phyloP scores from a whole-genome alignment of 2,888 invertebrate species.

The Dynastes maya region DNA sequence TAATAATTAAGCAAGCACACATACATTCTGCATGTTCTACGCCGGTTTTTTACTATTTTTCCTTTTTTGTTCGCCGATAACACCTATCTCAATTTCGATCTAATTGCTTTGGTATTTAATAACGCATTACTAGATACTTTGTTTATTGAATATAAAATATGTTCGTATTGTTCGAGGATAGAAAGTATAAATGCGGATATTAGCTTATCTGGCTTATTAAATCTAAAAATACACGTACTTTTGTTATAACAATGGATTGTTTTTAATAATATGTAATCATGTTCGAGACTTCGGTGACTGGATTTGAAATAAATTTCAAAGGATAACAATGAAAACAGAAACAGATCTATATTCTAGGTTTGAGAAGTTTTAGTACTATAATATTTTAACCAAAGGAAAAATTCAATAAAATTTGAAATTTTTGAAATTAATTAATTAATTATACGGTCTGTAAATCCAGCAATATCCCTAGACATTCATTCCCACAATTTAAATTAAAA shows the following conservation, averaged over 20 bases:
- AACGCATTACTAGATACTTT: constrained; percentile 48
- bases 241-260: background rate
- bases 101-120: constrained; percentile 49
- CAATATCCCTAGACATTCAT: no score
- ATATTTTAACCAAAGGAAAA: no score
- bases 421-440: no score
- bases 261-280: background rate
- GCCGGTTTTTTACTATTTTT: constrained; percentile 8
- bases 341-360: no score
- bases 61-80: constrained; percentile 30
- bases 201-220: constrained; percentile 23
- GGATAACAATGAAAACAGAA: no score
- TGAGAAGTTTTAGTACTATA: no score
- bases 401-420: no score
- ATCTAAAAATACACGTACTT: constrained; percentile 18
- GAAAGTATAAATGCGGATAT: constrained; percentile 34
- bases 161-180: constrained; percentile 30
- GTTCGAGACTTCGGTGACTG: no score
- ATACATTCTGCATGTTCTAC: constrained; percentile 13
- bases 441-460: no score
- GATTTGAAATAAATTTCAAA: no score
- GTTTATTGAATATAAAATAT: constrained; percentile 46
- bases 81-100: constrained; percentile 46
- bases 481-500: no score
- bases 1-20: constrained; percentile 32